A percentile compares a stretch with the other conserved stretches of the same genome.
These are phyloP conservation scores for Sus cebifrons DNA, from an alignment of 2,797 vertebrate species.

Conservation along the genomic window DNA sequence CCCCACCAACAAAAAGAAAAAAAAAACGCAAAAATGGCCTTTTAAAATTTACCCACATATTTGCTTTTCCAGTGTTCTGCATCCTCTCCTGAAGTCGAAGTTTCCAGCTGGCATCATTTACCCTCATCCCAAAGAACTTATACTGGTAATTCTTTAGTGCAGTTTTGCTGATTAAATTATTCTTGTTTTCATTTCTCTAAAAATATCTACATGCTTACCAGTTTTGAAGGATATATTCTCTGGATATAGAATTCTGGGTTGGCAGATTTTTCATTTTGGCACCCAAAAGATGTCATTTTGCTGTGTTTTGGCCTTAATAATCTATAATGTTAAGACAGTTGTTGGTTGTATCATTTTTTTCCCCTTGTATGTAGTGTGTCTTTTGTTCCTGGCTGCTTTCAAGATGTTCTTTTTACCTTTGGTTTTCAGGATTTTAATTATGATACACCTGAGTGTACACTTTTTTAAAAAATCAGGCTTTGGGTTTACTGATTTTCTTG, in stretches of 20 bases:
- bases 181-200: background rate
- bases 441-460: background rate
- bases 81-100: background rate
- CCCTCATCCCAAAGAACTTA: background rate
- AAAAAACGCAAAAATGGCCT: background rate
- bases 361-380: background rate
- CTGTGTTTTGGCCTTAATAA: background rate
- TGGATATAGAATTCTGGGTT: background rate
- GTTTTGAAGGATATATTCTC: background rate
- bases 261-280: background rate
- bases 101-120: background rate
- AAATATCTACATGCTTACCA: background rate
- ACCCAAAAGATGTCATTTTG: background rate
- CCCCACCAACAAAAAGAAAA: background rate
- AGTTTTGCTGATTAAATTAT: background rate
- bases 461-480: background rate
- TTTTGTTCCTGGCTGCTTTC: background rate
- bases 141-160: background rate
- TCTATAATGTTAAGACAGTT: background rate
- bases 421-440: background rate
- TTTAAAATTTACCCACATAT: background rate
- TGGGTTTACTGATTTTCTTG: background rate
- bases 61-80: background rate
- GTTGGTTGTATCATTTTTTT: background rate
- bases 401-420: background rate